Conservation (phyloP, 2,888 invertebrate species). For the Nipponacmea schrenckii region DNA sequence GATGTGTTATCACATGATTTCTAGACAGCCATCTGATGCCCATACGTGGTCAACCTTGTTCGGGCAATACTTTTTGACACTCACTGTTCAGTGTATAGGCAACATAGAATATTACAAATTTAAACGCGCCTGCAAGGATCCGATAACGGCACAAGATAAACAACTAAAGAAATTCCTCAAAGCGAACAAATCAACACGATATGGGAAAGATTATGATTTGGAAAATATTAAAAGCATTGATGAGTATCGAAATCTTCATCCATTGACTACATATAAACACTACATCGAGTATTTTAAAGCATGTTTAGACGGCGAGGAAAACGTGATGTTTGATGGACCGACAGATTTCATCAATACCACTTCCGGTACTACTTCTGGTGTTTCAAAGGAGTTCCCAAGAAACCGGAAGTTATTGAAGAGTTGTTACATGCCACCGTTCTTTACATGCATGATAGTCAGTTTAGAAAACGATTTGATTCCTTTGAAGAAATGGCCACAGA, state of each 20-base stretch:
- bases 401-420: conserved; percentile 16
- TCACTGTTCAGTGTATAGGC: not conserved
- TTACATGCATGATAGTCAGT: not conserved
- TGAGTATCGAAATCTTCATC: not conserved
- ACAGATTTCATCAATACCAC: conserved; percentile 33
- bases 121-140: not conserved
- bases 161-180: not conserved
- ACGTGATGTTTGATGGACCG: conserved; percentile 35
- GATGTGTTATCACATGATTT: not conserved
- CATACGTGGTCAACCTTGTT: not conserved
- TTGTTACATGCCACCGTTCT: not conserved
- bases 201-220: not conserved
- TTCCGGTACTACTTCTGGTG: conserved; percentile 36
- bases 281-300: conserved; percentile 25
- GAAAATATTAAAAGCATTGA: not conserved
- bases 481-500: conserved; percentile 27
- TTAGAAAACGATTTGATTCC: not conserved
- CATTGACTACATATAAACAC: conserved; percentile 28
- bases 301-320: conserved; percentile 21
- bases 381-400: conserved; percentile 35
- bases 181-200: not conserved
- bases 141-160: not conserved
- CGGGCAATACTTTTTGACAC: not conserved
- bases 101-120: not conserved
- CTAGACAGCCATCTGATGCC: not conserved